Conservation (phyloP, 2,113 vertebrate species). For the Myiozetetes cayanensis region DNA sequence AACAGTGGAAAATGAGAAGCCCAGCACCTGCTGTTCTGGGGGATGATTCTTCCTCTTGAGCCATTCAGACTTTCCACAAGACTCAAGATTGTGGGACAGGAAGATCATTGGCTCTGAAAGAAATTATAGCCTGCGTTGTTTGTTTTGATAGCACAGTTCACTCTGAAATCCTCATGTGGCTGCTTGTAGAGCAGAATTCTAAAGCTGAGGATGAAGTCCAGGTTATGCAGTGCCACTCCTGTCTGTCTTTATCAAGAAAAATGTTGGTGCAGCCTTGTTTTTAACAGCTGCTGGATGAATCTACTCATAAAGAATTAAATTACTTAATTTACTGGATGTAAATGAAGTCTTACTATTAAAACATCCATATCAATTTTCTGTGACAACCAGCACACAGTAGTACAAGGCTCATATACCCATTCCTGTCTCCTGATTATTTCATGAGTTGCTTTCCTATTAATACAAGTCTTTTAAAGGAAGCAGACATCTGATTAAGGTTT, state of each 20-base stretch:
- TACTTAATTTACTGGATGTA: not conserved
- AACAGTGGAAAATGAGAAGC: constrained; percentile 1
- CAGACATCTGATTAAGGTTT: not conserved
- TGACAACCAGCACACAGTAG: not conserved
- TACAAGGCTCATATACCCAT: not conserved
- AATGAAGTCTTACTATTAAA: not conserved
- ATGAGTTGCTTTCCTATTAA: not conserved
- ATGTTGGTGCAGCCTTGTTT: not conserved
- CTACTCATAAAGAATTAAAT: not conserved
- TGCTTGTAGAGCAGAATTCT: not conserved
- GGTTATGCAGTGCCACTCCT: not conserved
- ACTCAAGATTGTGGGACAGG: not conserved
- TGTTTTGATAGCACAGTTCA: not conserved
- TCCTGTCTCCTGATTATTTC: not conserved
- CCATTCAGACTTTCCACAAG: not conserved
- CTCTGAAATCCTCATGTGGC: not conserved
- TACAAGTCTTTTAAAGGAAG: not conserved
- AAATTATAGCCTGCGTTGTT: not conserved
- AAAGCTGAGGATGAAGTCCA: not conserved
- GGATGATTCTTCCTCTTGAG: not conserved
- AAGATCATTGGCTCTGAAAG: not conserved
- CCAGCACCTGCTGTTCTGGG: not conserved
- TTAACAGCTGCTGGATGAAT: not conserved
- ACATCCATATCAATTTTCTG: not conserved
- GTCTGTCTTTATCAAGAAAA: not conserved